Evolutionary conservation across 2,888 invertebrate genomes (phyloP), one percentile per base, ranked within the genome.

Genomic region (Alloplasta piceator): DNA sequence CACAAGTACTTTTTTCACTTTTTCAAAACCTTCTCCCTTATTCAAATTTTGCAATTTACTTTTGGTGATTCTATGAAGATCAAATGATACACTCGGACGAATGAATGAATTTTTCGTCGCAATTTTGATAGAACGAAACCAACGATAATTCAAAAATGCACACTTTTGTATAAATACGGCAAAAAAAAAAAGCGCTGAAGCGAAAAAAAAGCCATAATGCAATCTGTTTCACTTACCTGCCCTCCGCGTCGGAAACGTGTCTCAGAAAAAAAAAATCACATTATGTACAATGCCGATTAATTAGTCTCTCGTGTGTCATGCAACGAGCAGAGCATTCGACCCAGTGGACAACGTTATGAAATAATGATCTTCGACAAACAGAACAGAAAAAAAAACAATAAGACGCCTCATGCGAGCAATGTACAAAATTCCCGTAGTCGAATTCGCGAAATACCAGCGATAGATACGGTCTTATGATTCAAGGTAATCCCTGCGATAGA

Each of bases 251-350:
- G 58, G 75, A 77, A 46, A 52, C 66, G 56, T 74, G 80, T 71
- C 76, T 61, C 67, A 73, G 67, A 66, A 67, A 66, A 52, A 36
- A 36, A 76, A 46, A 73, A 64, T 82, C 83, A 84, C 82, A 77
- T 72, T 86, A 86, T 87, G 86, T 88, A 88, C 86, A 88, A 89
- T 88, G 88, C 86, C 88, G 85, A 90, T 90, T 58, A 80, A 80
- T 74, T 90, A 90, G 87, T 89, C 84, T 87, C 84, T 88, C 83
- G 83, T 56, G 52, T 79, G 85, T 88, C 91, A 91, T 91, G 91
- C 91, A 90, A 86, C 90, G 89, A 89, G 88, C 89, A 87, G 89
- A 89, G 89, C 87, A 90, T 89, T 87, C 89, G 87, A 89, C 88
- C 90, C 88, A 88, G 87, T 87, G 85, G 85, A 86, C 87, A 89